Evolutionary conservation across 2,888 invertebrate species (phyloP).

Genomic region (Mythimna lalbum): DNA sequence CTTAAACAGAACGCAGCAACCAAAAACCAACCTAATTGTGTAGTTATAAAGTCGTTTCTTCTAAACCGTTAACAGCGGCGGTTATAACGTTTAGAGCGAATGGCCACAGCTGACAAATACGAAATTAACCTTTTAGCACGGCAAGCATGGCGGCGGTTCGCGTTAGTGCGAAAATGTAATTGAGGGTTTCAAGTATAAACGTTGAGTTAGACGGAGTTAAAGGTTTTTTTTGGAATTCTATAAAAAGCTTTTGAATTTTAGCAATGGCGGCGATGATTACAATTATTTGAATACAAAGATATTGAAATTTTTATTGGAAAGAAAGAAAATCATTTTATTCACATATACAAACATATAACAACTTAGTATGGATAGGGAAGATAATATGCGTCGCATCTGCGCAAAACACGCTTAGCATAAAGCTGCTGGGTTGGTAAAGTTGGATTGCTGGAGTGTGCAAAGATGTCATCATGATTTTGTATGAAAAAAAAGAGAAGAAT

Average conservation of each 20-base stretch:
- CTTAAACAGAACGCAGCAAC: conserved; percentile 39
- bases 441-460: too few relatives aligned
- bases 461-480: too few relatives aligned
- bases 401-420: too few relatives aligned
- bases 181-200: conserved; percentile 67
- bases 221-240: conserved; percentile 16
- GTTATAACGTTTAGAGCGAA: conserved; percentile 65
- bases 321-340: too few relatives aligned
- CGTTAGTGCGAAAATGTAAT: conserved; percentile 71
- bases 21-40: conserved; percentile 48
- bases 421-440: background rate
- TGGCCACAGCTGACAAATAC: conserved; percentile 76
- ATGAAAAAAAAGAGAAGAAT: too few relatives aligned
- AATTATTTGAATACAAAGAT: background rate
- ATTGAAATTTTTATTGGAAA: background rate
- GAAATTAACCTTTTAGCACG: conserved; percentile 77
- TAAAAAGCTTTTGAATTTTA: background rate
- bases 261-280: too few relatives aligned
- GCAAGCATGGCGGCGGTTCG: conserved; percentile 71
- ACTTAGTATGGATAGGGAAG: too few relatives aligned
- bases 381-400: too few relatives aligned
- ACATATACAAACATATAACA: too few relatives aligned
- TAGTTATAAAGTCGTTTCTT: conserved; percentile 56
- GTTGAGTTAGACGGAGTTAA: conserved; percentile 39
- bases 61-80: conserved; percentile 29